Evolutionary conservation across 2,888 invertebrate genomes (phyloP), one percentile per base, ranked within the genome.

Genomic region (Fragum sueziense): DNA sequence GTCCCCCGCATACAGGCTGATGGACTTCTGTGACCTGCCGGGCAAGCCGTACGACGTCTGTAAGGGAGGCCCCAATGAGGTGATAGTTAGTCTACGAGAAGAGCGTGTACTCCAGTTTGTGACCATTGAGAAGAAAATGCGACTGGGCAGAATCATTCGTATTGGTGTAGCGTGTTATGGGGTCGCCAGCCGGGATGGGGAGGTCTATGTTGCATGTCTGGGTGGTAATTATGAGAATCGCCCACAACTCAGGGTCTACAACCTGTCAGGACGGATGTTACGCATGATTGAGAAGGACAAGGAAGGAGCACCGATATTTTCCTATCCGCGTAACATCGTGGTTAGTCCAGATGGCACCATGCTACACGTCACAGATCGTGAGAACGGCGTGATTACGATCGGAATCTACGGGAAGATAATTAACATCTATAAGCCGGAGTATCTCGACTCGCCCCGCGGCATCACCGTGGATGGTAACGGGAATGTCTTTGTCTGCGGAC

Each of bases 41-140:
- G 84, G 80, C 22, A 84, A 84, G 61, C 84, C 84, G 0, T 84
- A 80, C 51, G 84, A 65, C 31, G 84, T 84, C n/a, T 84, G 80
- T 52, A 4, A 74, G 17, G 80, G 74, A 3, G 68, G 73, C 27
- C 72, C 72, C 6, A 80, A 69, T 52, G 80, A 80, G 59, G 70
- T 67, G 11, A 70, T 80, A 14, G 70, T 57, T 0, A 84, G 80
- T 59, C 65, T 84, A 6, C 2, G 80, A 31, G 84, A 84, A 59
- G 79, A 80, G 20, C 78, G 79, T 33, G 57, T 37, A 3, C 71
- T 84, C 4, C 84, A 84, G 79, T 84, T 84, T 61, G 76, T 84
- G 0, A 34, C 72, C 1, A 52, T 79, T 11, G 84, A 80, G 14
- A 84, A 84, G 68, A 84, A 80, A 37, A 33, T 84, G 61, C 73